A percentile compares a stretch with the other conserved stretches of the same genome.
Conservation (phyloP, 2,888 invertebrate species). For the Hyppa rectilinea region DNA sequence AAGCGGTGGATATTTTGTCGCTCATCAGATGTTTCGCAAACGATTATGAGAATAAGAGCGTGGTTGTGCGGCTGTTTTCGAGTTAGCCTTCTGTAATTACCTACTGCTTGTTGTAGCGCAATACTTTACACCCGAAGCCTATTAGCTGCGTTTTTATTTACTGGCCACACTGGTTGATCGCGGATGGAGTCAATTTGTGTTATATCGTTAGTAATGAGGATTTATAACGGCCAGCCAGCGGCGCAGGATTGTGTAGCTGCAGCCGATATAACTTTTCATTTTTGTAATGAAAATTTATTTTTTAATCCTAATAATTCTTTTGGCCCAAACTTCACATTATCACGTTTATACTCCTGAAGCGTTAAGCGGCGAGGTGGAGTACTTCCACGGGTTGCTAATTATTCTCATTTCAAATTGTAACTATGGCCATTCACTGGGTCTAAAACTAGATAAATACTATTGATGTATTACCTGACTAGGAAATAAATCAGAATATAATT, state of each 20-base stretch:
- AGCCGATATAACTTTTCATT: conserved; percentile 10
- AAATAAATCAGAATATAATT: not conserved
- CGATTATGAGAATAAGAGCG: too few species aligned
- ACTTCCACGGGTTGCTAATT: too few species aligned
- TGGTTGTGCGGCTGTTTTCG: too few species aligned
- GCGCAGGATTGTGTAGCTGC: conserved; percentile 15
- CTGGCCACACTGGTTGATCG: conserved; percentile 37
- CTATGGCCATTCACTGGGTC: not conserved
- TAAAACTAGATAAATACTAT: not conserved
- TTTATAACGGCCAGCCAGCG: conserved; percentile 1
- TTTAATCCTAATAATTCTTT: not conserved
- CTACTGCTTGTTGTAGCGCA: conserved; percentile 2
- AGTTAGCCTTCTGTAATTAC: conserved; percentile 18
- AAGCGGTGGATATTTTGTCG: not conserved
- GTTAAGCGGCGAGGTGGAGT: too few species aligned
- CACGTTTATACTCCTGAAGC: not conserved
- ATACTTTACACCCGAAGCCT: conserved; percentile 24
- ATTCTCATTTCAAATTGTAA: not conserved
- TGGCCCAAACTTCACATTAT: not conserved
- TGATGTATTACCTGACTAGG: not conserved
- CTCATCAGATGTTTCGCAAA: too few species aligned
- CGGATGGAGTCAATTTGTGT: conserved; percentile 51
- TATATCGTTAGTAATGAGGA: conserved; percentile 45
- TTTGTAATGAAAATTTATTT: not conserved
- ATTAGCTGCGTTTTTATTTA: conserved; percentile 52